Evolutionary conservation across 2,113 vertebrate species (phyloP), one percentile per base, ranked within the genome.

Genomic region (Nibea coibor): DNA sequence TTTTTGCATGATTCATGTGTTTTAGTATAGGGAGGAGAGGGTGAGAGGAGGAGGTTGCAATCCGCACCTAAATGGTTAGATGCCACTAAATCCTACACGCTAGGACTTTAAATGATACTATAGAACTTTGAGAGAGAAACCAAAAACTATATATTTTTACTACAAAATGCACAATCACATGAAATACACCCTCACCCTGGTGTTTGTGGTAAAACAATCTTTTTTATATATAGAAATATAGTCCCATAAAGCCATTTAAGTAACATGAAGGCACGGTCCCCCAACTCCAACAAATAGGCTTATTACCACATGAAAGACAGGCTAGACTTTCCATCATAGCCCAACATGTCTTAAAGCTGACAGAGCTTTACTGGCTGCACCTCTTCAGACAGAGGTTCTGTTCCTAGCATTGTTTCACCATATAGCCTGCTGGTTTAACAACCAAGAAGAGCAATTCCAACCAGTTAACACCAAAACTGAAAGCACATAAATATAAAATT

Each of bases 301-400:
- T 16, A 47, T 73, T 59, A 59, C 89, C 89, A 91, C 92, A 91
- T 92, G 22, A 93, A 87, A 92, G 85, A 6, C 53, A 7, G 3
- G 19, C 69, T 83, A 47, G 63, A 69, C 75, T 84, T 57, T 75
- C 72, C 80, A 87, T 90, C 64, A 88, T 81, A 78, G 22, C 48
- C 53, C 42, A 62, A 84, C 80, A 76, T 59, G 54, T 56, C 56
- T 59, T 43, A 59, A 72, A 42, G 31, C 56, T 19, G 11, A 5
- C 6, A 35, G 31, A 35, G 71, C 47, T 83, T 73, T 47, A 69
- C 65, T 64, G 64, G 19, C 22, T 5, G 3, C 47, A 66, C 11
- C 26, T 54, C 64, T 62, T 61, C 5, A 77, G 57, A 78, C 63
- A 48, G 39, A 31, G 1, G 31, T 28, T 77, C 15, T 51, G 47